Evolutionary conservation across 2,797 vertebrate species (phyloP), one percentile per base, ranked within the genome.

Genomic region (Melanotaenia maccullochi): DNA sequence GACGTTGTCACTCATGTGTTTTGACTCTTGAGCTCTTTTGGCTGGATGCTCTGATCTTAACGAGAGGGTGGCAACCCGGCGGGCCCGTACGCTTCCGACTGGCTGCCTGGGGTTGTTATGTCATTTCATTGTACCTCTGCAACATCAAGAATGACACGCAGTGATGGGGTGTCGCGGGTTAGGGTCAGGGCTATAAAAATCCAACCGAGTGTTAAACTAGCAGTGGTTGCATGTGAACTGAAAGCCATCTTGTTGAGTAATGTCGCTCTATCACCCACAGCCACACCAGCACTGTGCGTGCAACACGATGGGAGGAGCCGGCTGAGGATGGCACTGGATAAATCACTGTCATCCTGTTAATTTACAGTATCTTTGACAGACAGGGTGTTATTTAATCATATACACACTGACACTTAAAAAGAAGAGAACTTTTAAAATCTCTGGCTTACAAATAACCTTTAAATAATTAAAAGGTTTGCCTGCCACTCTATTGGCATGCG

Each of bases 381-480:
- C 63, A 20, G 30, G 54, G 49, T 69, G 86, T 90, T 79, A 75
- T 84, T 76, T 76, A 77, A 64, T 79, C 81, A 82, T 79, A 85
- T 79, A 80, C 87, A 87, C 82, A 87, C 60, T 68, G 89, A 82
- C 85, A 82, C 78, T 83, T 84, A 73, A 87, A 90, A 88, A 86
- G 77, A 67, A 5, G 73, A 47, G 62, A 71, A 9, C 85, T 74
- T 85, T 64, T 75, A 65, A 90, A 90, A 82, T 82, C 75, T 68
- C 62, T 79, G 63, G 69, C 86, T 86, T 80, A 87, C 87, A 89
- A 91, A 89, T 86, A 88, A 90, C 87, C 87, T 88, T 85, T 90
- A 76, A 90, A 91, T 92, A 91, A 93, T 91, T 92, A 90, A 85
- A 82, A 89, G 85, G 76, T 88, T 88, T 77, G 81, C 90, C 87